Conservation (phyloP, 1,140 invertebrate species). For the Leptinotarsa texana region DNA sequence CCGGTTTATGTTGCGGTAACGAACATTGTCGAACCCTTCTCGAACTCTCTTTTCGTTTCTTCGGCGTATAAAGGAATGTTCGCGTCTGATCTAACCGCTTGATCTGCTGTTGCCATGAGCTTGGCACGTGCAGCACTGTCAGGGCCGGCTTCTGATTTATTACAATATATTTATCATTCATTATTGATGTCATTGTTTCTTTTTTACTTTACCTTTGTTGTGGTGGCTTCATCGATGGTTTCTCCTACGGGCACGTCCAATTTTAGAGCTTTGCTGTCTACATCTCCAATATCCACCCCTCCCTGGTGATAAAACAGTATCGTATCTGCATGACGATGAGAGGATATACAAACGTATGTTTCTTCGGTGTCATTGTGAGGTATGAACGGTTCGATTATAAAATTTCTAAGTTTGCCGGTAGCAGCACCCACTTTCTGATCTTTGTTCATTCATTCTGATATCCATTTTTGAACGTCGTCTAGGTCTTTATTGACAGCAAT, state of each 20-base stretch:
- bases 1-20: too few species aligned
- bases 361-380: conserved; percentile 91
- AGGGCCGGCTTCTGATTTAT: too few species aligned
- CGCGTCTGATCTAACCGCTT: too few species aligned
- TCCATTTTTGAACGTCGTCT: conserved; percentile 81
- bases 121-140: too few species aligned
- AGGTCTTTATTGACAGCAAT: conserved; percentile 93
- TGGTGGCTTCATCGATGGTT: conserved; percentile 48
- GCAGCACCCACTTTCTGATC: conserved; percentile 86
- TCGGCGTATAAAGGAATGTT: too few species aligned
- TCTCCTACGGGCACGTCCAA: conserved; percentile 76
- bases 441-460: conserved; percentile 82
- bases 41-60: too few species aligned
- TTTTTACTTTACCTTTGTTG: conserved; percentile 27
- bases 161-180: conserved; percentile 56
- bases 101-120: too few species aligned
- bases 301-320: conserved; percentile 98
- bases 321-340: conserved; percentile 87
- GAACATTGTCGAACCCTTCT: too few species aligned
- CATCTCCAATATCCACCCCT: conserved; percentile 98
- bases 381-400: conserved; percentile 97
- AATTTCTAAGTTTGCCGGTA: conserved; percentile 84
- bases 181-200: background rate
- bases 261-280: conserved; percentile 89
- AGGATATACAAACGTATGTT: conserved; percentile 97